Evolutionary conservation across 2,888 invertebrate species (phyloP), one percentile per base, ranked within the genome.

Genomic region (Microctonus hyperodae): DNA sequence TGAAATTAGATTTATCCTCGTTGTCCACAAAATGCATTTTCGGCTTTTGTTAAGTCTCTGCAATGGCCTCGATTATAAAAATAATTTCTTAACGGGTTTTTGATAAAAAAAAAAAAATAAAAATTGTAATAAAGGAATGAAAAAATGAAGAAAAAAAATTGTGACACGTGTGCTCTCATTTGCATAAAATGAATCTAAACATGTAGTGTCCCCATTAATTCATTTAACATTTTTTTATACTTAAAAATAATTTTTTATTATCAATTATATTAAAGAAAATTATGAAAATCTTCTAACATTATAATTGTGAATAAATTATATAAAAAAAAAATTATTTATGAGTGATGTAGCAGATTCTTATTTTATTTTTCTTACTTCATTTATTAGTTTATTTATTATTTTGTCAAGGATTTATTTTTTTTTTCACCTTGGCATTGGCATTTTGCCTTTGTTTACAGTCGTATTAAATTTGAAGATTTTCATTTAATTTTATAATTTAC

Each of bases 11-110:
- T 53, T 16, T 53, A 11, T 53, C 20, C 7, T 23, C 22, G 13
- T 25, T 13, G 10, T 22, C 23, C 23, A 23, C 25, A 23, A 28
- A 28, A 28, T 28, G 28, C 28, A 28, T 28, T 28, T 28, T 5
- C 11, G 13, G 20, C 11, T 10, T 23, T 13, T 31, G 31, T 56
- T 13, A n/a, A 56, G n/a, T 56, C 20, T 1, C n/a, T 58, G 37
- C 44, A 37, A 23, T 68, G 74, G 70, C 74, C 74, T 71, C 73
- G 72, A 74, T 74, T 65, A 60, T 70, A 72, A 73, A 73, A 74
- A 74, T 74, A 74, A 72, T 73, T 69, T 53, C 4, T 10, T 28
- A 33, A 60, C 5, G 58, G 50, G n/a, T 55, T 61, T 40, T 56
- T 40, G 67, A 53, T 31, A 44, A 64, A 67, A 53, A 58, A 28